Evolutionary conservation across 2,888 invertebrate species (phyloP).

Genomic region (Habrosyne pyritoides): DNA sequence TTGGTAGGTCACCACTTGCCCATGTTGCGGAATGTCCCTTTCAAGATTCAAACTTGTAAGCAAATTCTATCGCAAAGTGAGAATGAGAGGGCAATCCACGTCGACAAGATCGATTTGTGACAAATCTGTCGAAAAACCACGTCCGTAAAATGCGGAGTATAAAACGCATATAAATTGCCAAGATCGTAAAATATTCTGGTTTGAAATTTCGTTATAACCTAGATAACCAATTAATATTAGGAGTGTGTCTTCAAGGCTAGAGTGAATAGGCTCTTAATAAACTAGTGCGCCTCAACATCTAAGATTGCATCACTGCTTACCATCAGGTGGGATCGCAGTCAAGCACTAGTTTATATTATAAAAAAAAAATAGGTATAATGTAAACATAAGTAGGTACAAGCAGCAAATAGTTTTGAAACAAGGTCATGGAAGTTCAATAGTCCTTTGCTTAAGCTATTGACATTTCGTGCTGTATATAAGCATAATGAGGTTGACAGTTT

Average conservation of each 20-base stretch:
- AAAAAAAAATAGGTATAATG: too few relatives aligned
- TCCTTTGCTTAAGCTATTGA: conserved; percentile 27
- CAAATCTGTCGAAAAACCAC: not conserved
- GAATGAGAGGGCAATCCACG: conserved; percentile 18
- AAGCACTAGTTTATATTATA: too few relatives aligned
- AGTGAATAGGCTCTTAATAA: too few relatives aligned
- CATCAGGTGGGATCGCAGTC: too few relatives aligned
- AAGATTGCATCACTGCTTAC: too few relatives aligned
- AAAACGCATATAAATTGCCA: too few relatives aligned
- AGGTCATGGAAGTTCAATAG: conserved; percentile 23
- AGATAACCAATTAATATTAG: too few relatives aligned
- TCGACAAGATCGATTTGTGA: conserved; percentile 14
- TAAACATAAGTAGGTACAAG: not conserved
- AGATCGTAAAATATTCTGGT: too few relatives aligned
- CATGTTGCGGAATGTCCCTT: not conserved
- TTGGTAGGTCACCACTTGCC: not conserved
- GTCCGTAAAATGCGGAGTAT: too few relatives aligned
- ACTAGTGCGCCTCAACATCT: too few relatives aligned
- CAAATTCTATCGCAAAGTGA: conserved; percentile 26
- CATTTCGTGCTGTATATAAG: conserved; percentile 28
- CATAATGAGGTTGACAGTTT: conserved; percentile 32
- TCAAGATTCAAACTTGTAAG: conserved; percentile 24
- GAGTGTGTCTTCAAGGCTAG: too few relatives aligned
- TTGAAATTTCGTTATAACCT: too few relatives aligned
- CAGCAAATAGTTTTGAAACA: conserved; percentile 4